phyloP scores from a whole-genome alignment of 92 coral and sea anemone genomes.

The Muricea muricata region DNA sequence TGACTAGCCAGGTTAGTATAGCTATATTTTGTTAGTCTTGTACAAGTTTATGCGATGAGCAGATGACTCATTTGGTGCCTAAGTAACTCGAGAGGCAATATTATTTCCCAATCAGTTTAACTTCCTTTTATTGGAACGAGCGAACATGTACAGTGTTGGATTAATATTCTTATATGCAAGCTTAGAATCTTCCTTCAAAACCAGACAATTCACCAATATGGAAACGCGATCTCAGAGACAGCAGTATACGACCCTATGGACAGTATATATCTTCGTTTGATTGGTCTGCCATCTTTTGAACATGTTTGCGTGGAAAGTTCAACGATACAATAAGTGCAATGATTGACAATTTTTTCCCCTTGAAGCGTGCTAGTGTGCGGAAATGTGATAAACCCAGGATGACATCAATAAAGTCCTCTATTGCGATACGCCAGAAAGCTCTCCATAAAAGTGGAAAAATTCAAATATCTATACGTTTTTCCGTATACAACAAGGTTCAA shows the following conservation, averaged over 20 bases:
- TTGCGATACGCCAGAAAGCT: neutral
- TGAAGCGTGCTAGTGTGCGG: neutral
- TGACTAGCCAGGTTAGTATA: no score
- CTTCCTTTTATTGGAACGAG: constrained; percentile 6
- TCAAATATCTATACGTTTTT: neutral
- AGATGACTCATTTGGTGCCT: no score
- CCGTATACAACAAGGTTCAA: neutral
- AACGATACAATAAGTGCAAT: neutral
- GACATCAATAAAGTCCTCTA: neutral
- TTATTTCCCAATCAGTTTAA: neutral
- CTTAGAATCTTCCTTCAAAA: neutral
- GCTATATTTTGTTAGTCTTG: no score
- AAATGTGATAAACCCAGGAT: neutral
- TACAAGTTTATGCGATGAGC: no score
- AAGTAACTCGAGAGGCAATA: neutral
- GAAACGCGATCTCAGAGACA: constrained; percentile 15
- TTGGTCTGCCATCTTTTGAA: neutral
- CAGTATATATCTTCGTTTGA: constrained; percentile 3
- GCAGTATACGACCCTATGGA: constrained; percentile 9
- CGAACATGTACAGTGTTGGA: constrained; percentile 14
- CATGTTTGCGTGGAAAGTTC: neutral
- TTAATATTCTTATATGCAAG: neutral
- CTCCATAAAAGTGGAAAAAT: neutral
- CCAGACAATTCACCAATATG: neutral
- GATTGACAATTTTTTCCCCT: neutral